phyloP scores from a whole-genome alignment of 37 sponge, comb jelly and placozoan genomes.

The Aphrocallistes beatrix region DNA sequence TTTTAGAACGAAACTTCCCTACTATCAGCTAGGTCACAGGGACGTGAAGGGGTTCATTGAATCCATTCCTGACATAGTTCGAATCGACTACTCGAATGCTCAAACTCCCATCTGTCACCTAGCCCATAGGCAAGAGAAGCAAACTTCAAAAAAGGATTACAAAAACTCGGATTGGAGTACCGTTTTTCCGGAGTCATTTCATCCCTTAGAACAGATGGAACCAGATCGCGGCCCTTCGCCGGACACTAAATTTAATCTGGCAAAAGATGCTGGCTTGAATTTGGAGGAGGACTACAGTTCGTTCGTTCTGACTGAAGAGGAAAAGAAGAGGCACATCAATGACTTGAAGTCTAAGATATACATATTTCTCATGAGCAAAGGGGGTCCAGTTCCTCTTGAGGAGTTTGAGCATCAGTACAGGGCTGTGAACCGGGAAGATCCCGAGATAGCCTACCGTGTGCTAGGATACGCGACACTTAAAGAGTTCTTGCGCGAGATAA shows the following conservation, averaged over 20 bases:
- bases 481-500: background rate
- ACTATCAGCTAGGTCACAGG: background rate
- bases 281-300: too few relatives aligned
- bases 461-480: background rate
- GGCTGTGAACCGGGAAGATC: background rate
- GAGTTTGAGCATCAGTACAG: slow-evolving; percentile 12
- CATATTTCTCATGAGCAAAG: background rate
- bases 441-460: background rate
- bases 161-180: too few relatives aligned
- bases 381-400: background rate
- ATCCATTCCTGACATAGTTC: background rate
- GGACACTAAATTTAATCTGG: too few relatives aligned
- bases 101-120: background rate
- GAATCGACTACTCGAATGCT: background rate
- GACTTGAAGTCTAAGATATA: background rate
- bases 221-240: too few relatives aligned
- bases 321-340: background rate
- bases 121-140: background rate
- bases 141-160: background rate
- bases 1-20: background rate
- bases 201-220: too few relatives aligned
- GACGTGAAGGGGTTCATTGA: background rate
- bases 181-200: too few relatives aligned
- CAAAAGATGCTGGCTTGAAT: too few relatives aligned
- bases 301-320: background rate